Evolutionary conservation across 2,113 vertebrate species (phyloP).

Genomic region (Stercorarius parasiticus): DNA sequence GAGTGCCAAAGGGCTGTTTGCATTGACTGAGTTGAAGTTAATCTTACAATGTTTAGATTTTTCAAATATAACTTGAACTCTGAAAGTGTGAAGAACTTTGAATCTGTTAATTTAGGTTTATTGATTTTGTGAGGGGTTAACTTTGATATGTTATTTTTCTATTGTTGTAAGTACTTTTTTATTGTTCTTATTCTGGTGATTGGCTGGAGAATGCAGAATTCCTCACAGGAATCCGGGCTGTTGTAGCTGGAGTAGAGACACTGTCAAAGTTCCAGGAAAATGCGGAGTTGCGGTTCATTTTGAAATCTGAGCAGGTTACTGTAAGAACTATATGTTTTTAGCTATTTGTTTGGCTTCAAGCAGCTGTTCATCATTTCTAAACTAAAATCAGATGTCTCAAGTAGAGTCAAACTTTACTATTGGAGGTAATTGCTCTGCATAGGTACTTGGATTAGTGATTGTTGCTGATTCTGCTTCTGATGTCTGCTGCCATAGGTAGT

Average conservation of each 20-base stretch:
- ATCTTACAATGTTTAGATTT: neutral
- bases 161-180: neutral
- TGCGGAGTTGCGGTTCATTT: rapidly evolving
- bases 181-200: neutral
- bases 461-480: neutral
- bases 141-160: neutral
- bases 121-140: neutral
- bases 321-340: neutral
- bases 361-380: neutral
- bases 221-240: neutral
- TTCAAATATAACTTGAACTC: neutral
- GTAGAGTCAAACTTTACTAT: neutral
- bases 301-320: neutral
- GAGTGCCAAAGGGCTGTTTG: neutral
- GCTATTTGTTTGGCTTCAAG: neutral
- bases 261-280: neutral
- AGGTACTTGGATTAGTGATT: neutral
- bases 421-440: neutral
- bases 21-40: neutral
- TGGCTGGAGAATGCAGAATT: neutral
- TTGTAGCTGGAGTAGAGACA: neutral
- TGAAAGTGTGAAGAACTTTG: neutral
- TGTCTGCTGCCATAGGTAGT: neutral
- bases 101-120: neutral
- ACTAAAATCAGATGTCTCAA: neutral